Evolutionary conservation across 2,888 invertebrate species (phyloP), one percentile per base, ranked within the genome.

Genomic region (Cheilosia variabilis): DNA sequence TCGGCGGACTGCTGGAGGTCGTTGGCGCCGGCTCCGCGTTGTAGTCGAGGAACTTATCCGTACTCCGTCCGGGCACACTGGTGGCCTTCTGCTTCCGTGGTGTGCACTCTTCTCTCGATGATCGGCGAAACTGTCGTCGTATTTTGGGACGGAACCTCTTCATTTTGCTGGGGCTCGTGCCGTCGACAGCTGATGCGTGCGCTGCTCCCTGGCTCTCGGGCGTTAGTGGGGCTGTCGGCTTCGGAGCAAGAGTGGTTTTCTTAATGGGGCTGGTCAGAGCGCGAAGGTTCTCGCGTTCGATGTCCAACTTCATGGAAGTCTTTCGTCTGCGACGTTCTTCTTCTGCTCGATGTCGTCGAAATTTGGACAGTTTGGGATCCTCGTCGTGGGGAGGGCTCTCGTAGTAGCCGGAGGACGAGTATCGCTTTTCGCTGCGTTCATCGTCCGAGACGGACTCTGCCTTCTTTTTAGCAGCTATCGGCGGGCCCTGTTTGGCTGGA

Each of bases 241-340:
- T 79, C 17, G 78, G 63, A 0, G 58, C 24, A 63, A 88, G 87
- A 19, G 72, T 80, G 1, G 62, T 88, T 57, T 91, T 91, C 77
- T 91, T 91, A 5, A 92, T 90, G 15, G 92, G 92, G 66, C 92
- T 93, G 1, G 94, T 93, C 1, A 94, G 90, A 13, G 92, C 92
- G 2, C 91, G 94, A 94, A 90, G 93, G 93, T 90, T 94, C 93
- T 87, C 94, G 92, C 91, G 94, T 93, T 72, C 95, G 93, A 92
- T 96, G 89, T 97, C 96, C 87, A 97, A 93, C 57, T 95, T 96
- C 92, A 97, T 96, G 24, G 95, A 95, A 90, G 95, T 95, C 92
- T 95, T 95, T 89, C 95, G 94, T 80, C 95, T 93, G 86, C 95
- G 94, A 88, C 95, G 95, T 72, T 96, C 96, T 87, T 96, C 96